A percentile compares a stretch with the other conserved stretches of the same genome.
Evolutionary conservation across 2,888 invertebrate species (phyloP).

Genomic region (Stegophylla sp.): DNA sequence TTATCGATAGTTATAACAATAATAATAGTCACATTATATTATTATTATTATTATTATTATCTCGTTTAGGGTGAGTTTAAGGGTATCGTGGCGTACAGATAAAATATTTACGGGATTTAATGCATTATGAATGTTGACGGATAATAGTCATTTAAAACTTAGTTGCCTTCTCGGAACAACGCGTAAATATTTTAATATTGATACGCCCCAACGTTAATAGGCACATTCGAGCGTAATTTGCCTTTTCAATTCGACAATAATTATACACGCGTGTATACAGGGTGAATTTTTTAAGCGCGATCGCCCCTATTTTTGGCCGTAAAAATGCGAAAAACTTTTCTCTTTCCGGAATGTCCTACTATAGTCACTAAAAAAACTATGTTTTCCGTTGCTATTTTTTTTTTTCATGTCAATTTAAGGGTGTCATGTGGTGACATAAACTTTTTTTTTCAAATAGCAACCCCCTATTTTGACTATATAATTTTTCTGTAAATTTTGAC

Average conservation of each 20-base stretch:
- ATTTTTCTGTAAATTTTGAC: too few relatives aligned
- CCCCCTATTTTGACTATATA: too few relatives aligned
- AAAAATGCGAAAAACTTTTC: conserved; percentile 1
- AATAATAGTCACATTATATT: background rate
- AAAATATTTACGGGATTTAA: background rate
- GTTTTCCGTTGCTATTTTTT: conserved; percentile 2
- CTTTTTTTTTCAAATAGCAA: too few relatives aligned
- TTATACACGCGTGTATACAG: background rate
- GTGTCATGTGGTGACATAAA: too few relatives aligned
- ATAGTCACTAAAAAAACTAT: background rate
- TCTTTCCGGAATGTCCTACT: background rate
- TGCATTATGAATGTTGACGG: background rate
- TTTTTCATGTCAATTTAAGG: background rate
- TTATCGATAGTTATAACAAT: conserved; percentile 23
- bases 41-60: too few relatives aligned
- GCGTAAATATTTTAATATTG: conserved; percentile 21
- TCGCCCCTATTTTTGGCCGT: too few relatives aligned
- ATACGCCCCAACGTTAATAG: background rate
- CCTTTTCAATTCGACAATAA: background rate
- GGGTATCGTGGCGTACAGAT: background rate
- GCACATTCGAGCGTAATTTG: background rate
- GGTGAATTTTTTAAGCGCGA: too few relatives aligned
- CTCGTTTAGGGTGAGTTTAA: background rate
- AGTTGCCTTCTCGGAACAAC: background rate
- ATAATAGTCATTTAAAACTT: background rate